phyloP scores from a whole-genome alignment of 1,140 invertebrate species.

The Medauroidea extradentata region DNA sequence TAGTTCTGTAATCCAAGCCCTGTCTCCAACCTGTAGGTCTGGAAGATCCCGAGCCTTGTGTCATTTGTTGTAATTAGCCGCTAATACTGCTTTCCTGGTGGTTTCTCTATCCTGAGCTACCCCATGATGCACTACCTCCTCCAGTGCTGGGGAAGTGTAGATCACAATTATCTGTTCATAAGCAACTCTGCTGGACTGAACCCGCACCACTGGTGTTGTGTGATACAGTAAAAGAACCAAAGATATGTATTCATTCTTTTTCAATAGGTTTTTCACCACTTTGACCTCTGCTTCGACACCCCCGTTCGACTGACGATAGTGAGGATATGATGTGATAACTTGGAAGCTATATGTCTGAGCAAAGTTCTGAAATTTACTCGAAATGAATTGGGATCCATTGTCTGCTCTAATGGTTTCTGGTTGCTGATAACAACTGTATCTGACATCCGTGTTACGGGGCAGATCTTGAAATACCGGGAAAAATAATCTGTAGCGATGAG shows the following conservation, averaged over 20 bases:
- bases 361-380: constrained; percentile 21
- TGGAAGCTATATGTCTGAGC: constrained; percentile 21
- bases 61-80: too few relatives aligned
- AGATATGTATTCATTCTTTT: constrained; percentile 23
- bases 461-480: constrained; percentile 26
- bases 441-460: constrained; percentile 14
- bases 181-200: constrained; percentile 25
- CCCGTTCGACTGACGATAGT: too few relatives aligned
- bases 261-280: constrained; percentile 23
- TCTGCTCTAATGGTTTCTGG: constrained; percentile 13
- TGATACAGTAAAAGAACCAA: constrained; percentile 27
- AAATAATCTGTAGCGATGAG: constrained; percentile 32
- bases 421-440: constrained; percentile 18
- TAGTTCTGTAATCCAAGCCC: too few relatives aligned
- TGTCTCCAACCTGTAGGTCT: too few relatives aligned
- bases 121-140: neutral
- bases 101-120: too few relatives aligned
- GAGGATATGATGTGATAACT: constrained; percentile 24
- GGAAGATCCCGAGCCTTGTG: too few relatives aligned
- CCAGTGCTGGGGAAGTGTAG: constrained; percentile 18
- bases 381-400: constrained; percentile 20
- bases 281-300: constrained; percentile 16
- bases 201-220: constrained; percentile 29
- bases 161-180: constrained; percentile 23
- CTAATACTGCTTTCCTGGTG: too few relatives aligned